These are phyloP conservation scores for Phalacrocorax brasilianus DNA, from an alignment of 2,113 vertebrate species.

Conservation along the genomic window DNA sequence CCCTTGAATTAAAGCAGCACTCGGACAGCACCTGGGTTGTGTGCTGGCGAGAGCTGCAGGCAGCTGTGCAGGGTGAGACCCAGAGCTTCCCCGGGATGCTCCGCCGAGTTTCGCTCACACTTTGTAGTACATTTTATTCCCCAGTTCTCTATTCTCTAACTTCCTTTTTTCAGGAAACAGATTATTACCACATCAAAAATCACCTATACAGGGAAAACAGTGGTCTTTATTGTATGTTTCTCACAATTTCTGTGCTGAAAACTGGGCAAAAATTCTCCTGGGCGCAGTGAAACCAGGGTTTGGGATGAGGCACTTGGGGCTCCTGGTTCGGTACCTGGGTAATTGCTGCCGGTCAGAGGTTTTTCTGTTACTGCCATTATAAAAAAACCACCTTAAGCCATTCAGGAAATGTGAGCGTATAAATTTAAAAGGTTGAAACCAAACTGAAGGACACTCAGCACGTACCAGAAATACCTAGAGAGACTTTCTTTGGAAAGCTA, in stretches of 20 bases:
- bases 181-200: constrained; percentile 1
- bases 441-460: not conserved
- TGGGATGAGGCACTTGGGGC: not conserved
- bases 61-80: not conserved
- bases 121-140: not conserved
- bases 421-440: not conserved
- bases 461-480: not conserved
- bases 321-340: not conserved
- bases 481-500: not conserved
- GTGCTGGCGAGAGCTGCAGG: not conserved
- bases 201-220: not conserved
- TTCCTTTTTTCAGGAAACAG: not conserved
- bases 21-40: not conserved
- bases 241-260: not conserved
- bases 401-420: not conserved
- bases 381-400: not conserved
- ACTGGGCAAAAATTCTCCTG: not conserved
- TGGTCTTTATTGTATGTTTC: not conserved
- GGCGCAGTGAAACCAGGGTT: not conserved
- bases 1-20: not conserved
- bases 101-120: not conserved
- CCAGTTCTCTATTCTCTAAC: not conserved
- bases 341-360: not conserved
- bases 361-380: not conserved
- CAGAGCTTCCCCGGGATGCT: not conserved